Base-by-base conservation (phyloP, 1,140 invertebrate species). In the Druon quercuslanigerum region DNA sequence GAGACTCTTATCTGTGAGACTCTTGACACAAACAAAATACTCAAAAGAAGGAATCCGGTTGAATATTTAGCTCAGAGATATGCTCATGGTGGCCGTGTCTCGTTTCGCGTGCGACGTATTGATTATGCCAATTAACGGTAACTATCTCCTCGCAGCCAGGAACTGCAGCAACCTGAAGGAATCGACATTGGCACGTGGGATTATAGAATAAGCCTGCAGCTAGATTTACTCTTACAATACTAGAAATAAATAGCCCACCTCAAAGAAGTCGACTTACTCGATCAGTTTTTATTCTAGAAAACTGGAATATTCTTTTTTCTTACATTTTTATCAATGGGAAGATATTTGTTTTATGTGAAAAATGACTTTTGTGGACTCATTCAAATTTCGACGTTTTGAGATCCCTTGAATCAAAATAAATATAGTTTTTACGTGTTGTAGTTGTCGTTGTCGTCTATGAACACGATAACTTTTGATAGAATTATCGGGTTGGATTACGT, bases 41-140 rank as follows among this genome's bases (percentile, higher is more conserved):
- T 25, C 33, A 60, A 60, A 60, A 60, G 20, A n/a, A 56, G 11
- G 11, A 60, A 25, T 60, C 56, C 40, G 57, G 25, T 66, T 25
- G 57, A 66, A 25, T 66, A 66, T 66, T 73, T 40, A 54, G 56
- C 56, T 73, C 79, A 73, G 79, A 72, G 74, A 80, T 76, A 80
- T 56, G 72, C 70, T 78, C 74, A 74, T 81, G 72, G 80, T 72
- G 56, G 66, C 9, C 3, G 57, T 16, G 25, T 16, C 51, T 74
- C 75, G 50, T 76, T 50, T 51, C 33, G 66, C 50, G 56, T 40
- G 14, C 19, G 52, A 78, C 60, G 50, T 73, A 51, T 52, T 51
- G 70, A 73, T 57, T 75, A 54, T 50, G 72, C 51, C 70, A 74
- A 79, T 75, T 75, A 75, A 79, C 77, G 66, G 46, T 57, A 71